These are phyloP conservation scores for Epistrophella euchroma DNA, from an alignment of 2,888 invertebrate genomes.

Conservation along the genomic window DNA sequence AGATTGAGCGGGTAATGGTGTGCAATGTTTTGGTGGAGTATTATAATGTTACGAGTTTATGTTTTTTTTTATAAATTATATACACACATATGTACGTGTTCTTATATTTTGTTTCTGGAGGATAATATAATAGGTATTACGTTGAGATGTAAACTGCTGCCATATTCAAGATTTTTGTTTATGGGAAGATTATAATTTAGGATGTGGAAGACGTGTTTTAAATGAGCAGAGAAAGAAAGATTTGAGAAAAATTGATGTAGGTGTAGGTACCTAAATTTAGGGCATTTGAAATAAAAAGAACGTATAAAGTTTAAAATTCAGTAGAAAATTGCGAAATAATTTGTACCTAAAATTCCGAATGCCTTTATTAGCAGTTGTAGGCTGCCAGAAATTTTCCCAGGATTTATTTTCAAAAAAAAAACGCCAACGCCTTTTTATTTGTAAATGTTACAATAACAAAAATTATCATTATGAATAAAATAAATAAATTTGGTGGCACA, in stretches of 20 bases:
- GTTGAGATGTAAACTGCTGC: slow-evolving; percentile 63
- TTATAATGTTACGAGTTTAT: slow-evolving; percentile 36
- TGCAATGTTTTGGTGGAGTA: slow-evolving; percentile 71
- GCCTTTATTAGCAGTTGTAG: too few species aligned
- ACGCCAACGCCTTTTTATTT: too few species aligned
- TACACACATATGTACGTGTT: not conserved
- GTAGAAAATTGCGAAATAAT: not conserved
- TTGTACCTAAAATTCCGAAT: too few species aligned
- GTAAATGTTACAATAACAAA: too few species aligned
- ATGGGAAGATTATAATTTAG: slow-evolving; percentile 10
- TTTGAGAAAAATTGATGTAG: not conserved
- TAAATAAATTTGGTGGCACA: too few species aligned
- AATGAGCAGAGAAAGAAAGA: not conserved
- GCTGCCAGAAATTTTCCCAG: too few species aligned
- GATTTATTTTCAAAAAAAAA: too few species aligned
- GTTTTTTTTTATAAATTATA: slow-evolving; percentile 33
- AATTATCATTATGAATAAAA: too few species aligned
- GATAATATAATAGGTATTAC: slow-evolving; percentile 42
- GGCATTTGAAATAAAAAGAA: not conserved
- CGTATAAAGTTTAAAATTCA: not conserved
- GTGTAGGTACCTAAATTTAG: not conserved
- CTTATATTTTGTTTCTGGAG: slow-evolving; percentile 11
- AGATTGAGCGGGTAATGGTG: slow-evolving; percentile 75
- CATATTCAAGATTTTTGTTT: slow-evolving; percentile 50
- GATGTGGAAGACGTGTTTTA: not conserved